Evolutionary conservation across 1,140 invertebrate genomes (phyloP), one percentile per base, ranked within the genome.

Genomic region (Matsumurasca onukii): DNA sequence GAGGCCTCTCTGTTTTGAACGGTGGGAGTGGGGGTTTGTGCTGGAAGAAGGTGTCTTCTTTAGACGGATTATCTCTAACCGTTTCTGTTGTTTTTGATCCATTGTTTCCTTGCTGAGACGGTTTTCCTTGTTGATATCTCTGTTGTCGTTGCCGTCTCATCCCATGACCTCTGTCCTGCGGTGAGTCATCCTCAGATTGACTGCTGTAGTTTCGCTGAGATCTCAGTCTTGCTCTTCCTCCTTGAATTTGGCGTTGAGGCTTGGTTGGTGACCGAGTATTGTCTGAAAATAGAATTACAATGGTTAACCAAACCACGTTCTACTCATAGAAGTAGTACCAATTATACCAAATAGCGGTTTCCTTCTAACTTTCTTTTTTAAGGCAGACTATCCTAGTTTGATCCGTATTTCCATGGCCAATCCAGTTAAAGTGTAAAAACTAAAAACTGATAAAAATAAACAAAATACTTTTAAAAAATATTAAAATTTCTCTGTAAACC

Each of bases 1-100:
- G 27, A 17, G 39, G 31, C 2, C 17, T 17, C n/a, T 57, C 45
- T n/a, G 64, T 1, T 25, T 45, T 57, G 31, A 68, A 68, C 30
- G 66, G 30, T 12, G 66, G 66, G 1, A 68, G 51, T 20, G 66
- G 66, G 27, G 66, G 66, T 61, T 68, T 68, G 15, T 31, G 25
- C 29, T 39, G 3, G 17, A 22, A n/a, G 27, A 20, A 15, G 13
- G 24, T 22, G n/a, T 59, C 31, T 39, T 55, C n/a, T 9, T 49
- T 49, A 1, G 20, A 20, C 0, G 59, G 59, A 29, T 62, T 31
- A n/a, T n/a, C n/a, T n/a, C n/a, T n/a, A n/a, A 45, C 9, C 39
- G 9, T 45, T n/a, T 12, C 39, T 45, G 39, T 45, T 45, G 9
- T 45, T 45, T 12, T 45, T n/a, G 9, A 12, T 51, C 5, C 3